These are phyloP conservation scores for Scrobipalpa atriplicella DNA, from an alignment of 2,888 invertebrate species.

Conservation along the genomic window DNA sequence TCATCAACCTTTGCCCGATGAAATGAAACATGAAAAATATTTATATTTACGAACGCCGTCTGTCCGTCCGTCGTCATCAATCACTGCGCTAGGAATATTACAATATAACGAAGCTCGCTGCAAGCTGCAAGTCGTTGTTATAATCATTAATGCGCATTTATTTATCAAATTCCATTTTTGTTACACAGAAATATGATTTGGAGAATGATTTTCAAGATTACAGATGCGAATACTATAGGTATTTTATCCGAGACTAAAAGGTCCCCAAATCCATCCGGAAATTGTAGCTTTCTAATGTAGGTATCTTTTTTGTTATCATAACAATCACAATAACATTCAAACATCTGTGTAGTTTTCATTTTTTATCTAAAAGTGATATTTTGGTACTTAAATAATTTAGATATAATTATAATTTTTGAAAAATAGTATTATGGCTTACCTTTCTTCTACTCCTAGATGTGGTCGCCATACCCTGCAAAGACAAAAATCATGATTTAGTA, in stretches of 20 bases:
- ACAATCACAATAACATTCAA: too few species aligned
- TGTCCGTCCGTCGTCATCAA: neutral
- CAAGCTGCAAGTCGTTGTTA: neutral
- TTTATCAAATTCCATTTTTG: too few species aligned
- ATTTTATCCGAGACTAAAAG: too few species aligned
- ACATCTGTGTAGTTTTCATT: too few species aligned
- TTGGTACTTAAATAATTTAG: too few species aligned
- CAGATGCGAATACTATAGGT: too few species aligned
- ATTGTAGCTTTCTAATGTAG: too few species aligned
- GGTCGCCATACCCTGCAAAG: constrained; percentile 74
- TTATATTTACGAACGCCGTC: neutral
- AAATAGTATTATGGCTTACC: constrained; percentile 42
- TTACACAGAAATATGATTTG: too few species aligned
- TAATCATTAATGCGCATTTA: neutral
- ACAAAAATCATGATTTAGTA: constrained; percentile 30
- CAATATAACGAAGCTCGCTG: neutral
- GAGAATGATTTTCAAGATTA: too few species aligned
- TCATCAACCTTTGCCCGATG: neutral
- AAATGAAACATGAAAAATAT: constrained; percentile 7
- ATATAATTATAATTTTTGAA: neutral
- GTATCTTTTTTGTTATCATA: too few species aligned
- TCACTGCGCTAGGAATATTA: neutral
- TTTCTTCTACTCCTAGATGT: constrained; percentile 67
- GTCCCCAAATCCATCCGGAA: too few species aligned
- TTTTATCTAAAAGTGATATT: too few species aligned